A percentile compares a stretch with the other conserved stretches of the same genome.
These are phyloP conservation scores for Melopsittacus undulatus DNA, from an alignment of 2,797 vertebrate genomes.

Conservation along the genomic window DNA sequence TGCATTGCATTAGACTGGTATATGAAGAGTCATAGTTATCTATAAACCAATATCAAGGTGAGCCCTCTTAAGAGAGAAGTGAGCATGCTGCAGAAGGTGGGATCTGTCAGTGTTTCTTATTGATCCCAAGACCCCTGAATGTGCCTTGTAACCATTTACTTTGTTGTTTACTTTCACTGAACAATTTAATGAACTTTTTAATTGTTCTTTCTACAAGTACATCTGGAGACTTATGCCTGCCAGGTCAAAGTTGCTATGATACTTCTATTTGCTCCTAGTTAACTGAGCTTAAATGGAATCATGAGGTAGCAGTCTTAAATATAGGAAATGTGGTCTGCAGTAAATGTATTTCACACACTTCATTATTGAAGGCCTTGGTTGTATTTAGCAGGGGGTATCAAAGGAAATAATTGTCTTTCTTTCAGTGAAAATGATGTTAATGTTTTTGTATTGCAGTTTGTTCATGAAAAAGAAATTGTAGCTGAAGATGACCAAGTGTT, in stretches of 20 bases:
- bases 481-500: conserved; percentile 99
- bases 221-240: neutral
- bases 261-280: neutral
- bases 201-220: neutral
- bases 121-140: neutral
- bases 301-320: neutral
- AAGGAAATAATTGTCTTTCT: neutral
- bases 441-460: conserved; percentile 85
- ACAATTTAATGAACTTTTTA: neutral
- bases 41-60: neutral
- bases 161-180: neutral
- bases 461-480: conserved; percentile 97
- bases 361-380: neutral
- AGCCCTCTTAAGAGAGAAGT: neutral
- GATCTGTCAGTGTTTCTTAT: neutral
- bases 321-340: neutral
- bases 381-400: neutral
- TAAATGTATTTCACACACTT: neutral
- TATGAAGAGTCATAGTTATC: neutral
- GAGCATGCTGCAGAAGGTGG: neutral
- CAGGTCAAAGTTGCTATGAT: neutral
- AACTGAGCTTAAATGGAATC: neutral
- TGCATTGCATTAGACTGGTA: neutral
- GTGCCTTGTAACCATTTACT: neutral
- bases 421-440: neutral